A percentile compares a stretch with the other conserved stretches of the same genome.
Conservation (phyloP, 2,113 vertebrate genomes). For the Stegastes partitus region DNA sequence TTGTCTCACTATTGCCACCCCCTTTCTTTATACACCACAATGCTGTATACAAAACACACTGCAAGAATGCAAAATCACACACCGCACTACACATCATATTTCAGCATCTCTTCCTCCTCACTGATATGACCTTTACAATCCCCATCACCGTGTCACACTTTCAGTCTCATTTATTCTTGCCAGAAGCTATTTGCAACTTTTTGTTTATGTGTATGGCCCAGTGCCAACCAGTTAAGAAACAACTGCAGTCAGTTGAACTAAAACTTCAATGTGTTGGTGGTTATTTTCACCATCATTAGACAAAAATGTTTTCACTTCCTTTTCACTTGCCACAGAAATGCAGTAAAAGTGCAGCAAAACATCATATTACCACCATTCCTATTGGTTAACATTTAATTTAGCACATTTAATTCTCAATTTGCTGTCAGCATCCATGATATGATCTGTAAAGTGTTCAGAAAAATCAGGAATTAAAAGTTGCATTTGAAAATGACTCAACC, state of each 20-base stretch:
- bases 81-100: constrained; percentile 35
- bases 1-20: constrained; percentile 12
- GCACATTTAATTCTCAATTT: constrained; percentile 65
- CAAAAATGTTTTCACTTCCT: constrained; percentile 71
- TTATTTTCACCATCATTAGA: constrained; percentile 70
- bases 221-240: constrained; percentile 20
- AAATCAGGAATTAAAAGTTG: constrained; percentile 36
- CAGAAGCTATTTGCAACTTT: constrained; percentile 31
- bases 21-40: constrained; percentile 25
- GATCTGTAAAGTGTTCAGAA: constrained; percentile 47
- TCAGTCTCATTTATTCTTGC: constrained; percentile 38
- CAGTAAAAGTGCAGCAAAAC: constrained; percentile 65
- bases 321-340: constrained; percentile 59
- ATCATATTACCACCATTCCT: constrained; percentile 68
- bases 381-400: constrained; percentile 67
- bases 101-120: constrained; percentile 42
- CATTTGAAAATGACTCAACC: constrained; percentile 16
- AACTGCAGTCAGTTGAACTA: constrained; percentile 40
- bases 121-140: constrained; percentile 60
- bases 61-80: constrained; percentile 50
- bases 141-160: constrained; percentile 54
- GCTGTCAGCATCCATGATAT: constrained; percentile 53
- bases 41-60: constrained; percentile 25
- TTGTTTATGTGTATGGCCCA: rapidly evolving
- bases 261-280: constrained; percentile 53